Percentiles rank a stretch among this genome's conserved stretches.
Conservation (phyloP, 1,140 invertebrate genomes). For the Popillia japonica region DNA sequence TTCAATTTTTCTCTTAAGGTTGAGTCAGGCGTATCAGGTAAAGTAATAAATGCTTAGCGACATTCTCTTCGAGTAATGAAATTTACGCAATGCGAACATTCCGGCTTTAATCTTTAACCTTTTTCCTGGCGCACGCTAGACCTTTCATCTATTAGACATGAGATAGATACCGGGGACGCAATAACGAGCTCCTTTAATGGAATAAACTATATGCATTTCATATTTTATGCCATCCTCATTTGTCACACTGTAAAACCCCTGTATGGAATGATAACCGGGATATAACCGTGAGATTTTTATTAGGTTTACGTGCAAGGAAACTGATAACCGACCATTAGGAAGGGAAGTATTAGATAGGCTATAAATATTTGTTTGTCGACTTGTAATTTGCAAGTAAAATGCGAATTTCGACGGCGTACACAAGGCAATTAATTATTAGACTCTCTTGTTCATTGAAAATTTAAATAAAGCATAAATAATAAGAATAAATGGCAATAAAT, state of each 20-base stretch:
- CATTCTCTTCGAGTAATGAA: background rate
- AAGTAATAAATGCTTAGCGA: background rate
- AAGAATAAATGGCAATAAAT: background rate
- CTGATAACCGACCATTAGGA: background rate
- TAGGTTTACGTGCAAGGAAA: background rate
- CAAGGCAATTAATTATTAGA: slow-evolving; percentile 5
- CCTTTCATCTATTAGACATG: background rate
- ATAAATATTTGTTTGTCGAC: background rate
- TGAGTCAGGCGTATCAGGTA: background rate
- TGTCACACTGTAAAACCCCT: background rate
- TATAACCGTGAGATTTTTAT: background rate
- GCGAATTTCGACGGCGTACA: slow-evolving; percentile 8
- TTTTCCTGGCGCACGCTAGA: background rate
- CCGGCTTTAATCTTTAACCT: slow-evolving; percentile 1
- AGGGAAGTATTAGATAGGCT: slow-evolving; percentile 8
- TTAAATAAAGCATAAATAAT: slow-evolving; percentile 20
- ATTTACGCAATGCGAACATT: slow-evolving; percentile 2
- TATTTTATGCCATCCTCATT: background rate
- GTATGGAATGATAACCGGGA: background rate
- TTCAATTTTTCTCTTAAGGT: background rate
- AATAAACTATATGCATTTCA: slow-evolving; percentile 7
- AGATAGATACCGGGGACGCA: background rate
- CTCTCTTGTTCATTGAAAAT: slow-evolving; percentile 8
- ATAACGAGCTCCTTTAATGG: slow-evolving; percentile 3
- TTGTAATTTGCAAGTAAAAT: slow-evolving; percentile 3